A percentile compares a stretch with the other conserved stretches of the same genome.
These are phyloP conservation scores for Phenacoccus solenopsis DNA, from an alignment of 1,140 invertebrate species.

Conservation along the genomic window DNA sequence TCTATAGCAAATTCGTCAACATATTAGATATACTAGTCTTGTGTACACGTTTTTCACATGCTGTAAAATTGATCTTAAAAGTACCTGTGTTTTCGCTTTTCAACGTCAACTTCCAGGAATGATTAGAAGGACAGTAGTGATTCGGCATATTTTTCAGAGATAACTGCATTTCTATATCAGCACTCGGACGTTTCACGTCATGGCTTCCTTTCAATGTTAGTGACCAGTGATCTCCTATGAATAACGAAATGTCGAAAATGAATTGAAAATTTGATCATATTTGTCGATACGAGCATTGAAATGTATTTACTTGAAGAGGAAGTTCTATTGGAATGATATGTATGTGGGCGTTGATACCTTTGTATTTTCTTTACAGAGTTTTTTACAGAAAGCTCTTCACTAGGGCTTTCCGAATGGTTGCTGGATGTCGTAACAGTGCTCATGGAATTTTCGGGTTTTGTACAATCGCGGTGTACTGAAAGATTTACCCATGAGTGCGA, in stretches of 20 bases:
- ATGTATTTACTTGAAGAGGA: constrained; percentile 8
- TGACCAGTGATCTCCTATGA: not conserved
- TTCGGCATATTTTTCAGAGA: not conserved
- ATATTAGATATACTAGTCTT: too few species aligned
- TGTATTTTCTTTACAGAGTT: not conserved
- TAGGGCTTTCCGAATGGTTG: not conserved
- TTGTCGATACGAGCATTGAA: too few species aligned
- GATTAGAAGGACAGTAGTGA: not conserved
- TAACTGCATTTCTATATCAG: constrained; percentile 10
- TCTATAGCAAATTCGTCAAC: too few species aligned
- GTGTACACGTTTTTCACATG: too few species aligned
- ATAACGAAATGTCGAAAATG: not conserved
- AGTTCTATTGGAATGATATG: not conserved
- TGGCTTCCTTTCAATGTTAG: not conserved
- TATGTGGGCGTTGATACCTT: constrained; percentile 6
- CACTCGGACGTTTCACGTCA: not conserved
- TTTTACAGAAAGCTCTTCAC: not conserved
- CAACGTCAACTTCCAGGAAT: not conserved
- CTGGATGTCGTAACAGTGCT: not conserved
- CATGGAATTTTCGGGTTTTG: not conserved
- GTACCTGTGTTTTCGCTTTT: not conserved
- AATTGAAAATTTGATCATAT: too few species aligned
- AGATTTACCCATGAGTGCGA: not conserved
- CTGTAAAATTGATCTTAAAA: too few species aligned
- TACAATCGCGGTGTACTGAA: not conserved